Evolutionary conservation across 2,888 invertebrate species (phyloP).

Genomic region (Pachliopta kotzebuea): DNA sequence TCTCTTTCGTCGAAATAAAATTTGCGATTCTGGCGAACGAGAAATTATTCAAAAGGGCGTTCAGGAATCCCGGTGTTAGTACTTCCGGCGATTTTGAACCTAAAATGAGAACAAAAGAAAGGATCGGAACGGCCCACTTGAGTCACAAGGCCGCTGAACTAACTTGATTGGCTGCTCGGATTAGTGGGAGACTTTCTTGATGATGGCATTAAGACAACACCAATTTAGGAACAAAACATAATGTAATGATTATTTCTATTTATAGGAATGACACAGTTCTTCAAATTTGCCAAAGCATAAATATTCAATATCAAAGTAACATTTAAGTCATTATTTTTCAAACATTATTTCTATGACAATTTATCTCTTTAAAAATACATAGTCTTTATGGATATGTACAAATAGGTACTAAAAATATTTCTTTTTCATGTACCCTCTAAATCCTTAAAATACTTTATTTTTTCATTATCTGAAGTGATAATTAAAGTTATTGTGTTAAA

Average conservation of each 20-base stretch:
- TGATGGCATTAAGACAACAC: not conserved
- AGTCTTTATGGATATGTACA: no score
- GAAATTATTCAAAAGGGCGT: constrained; percentile 51
- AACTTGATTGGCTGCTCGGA: constrained; percentile 39
- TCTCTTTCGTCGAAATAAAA: constrained; percentile 25
- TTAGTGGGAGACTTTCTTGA: constrained; percentile 10
- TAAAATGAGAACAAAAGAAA: constrained; percentile 60
- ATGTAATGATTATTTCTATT: not conserved
- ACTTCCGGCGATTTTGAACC: constrained; percentile 68
- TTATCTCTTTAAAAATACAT: no score
- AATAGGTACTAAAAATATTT: no score
- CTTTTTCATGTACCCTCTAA: no score
- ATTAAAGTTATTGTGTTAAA: no score
- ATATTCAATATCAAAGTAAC: not conserved
- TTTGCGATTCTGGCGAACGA: constrained; percentile 32
- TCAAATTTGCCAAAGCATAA: not conserved
- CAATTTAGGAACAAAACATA: not conserved
- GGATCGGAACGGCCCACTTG: constrained; percentile 57
- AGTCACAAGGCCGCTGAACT: constrained; percentile 55
- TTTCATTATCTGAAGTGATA: no score
- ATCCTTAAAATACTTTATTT: no score
- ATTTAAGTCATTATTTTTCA: no score
- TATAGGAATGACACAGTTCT: not conserved
- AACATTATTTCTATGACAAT: no score
- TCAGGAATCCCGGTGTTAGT: constrained; percentile 64